Percentiles rank a stretch among this genome's conserved stretches.
Evolutionary conservation across 1,140 invertebrate genomes (phyloP).

Genomic region (Orchesella cincta): DNA sequence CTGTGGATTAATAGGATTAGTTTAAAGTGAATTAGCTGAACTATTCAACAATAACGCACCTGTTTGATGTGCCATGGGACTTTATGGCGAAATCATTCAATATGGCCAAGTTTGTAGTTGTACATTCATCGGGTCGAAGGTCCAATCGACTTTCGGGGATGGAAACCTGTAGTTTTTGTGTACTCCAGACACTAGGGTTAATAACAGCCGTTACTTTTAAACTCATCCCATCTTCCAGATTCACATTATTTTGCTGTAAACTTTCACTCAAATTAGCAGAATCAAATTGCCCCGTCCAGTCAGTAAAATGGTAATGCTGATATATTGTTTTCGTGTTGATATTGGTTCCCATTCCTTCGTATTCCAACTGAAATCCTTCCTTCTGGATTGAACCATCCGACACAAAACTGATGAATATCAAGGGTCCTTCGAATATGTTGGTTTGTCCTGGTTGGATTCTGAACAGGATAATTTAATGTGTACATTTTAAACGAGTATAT

Average conservation of each 20-base stretch:
- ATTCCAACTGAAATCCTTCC: slow-evolving; percentile 31
- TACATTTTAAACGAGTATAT: background rate
- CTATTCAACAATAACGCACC: background rate
- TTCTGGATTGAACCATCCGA: background rate
- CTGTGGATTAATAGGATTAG: background rate
- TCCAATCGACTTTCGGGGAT: background rate
- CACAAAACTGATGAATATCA: slow-evolving; percentile 33
- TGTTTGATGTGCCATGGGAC: background rate
- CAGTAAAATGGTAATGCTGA: slow-evolving; percentile 32
- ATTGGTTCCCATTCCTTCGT: slow-evolving; percentile 35
- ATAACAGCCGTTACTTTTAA: background rate
- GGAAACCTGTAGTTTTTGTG: background rate
- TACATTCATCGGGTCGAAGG: background rate
- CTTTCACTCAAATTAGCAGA: background rate
- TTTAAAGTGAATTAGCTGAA: background rate
- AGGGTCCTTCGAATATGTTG: background rate
- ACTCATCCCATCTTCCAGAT: background rate
- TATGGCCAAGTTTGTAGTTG: background rate
- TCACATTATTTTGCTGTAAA: background rate
- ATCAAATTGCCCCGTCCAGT: background rate
- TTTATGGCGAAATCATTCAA: background rate
- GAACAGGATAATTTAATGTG: background rate
- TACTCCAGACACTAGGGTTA: background rate
- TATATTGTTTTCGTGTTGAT: background rate
- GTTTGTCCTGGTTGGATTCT: background rate